phyloP scores from a whole-genome alignment of 2,113 vertebrate species.

The Phasianus colchicus region DNA sequence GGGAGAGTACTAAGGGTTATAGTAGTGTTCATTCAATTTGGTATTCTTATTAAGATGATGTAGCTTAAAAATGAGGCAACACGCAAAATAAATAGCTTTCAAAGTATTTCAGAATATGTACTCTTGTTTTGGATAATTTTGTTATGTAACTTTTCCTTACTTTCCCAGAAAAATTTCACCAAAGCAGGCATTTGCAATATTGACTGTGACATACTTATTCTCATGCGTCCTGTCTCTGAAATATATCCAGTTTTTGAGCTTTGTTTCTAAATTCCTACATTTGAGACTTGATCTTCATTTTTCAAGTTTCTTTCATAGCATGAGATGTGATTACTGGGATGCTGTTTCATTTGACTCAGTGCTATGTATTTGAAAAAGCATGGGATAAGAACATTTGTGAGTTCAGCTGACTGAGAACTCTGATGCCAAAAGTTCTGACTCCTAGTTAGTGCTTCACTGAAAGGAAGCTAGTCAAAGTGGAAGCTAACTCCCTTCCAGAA shows the following conservation, averaged over 20 bases:
- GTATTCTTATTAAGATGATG: background rate
- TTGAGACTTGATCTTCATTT: background rate
- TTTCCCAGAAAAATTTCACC: background rate
- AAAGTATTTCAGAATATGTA: background rate
- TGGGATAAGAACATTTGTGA: background rate
- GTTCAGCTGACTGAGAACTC: background rate
- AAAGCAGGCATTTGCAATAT: background rate
- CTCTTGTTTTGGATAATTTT: background rate
- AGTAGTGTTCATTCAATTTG: background rate
- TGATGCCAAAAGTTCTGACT: background rate
- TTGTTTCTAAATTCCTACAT: background rate
- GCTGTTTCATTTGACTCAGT: background rate
- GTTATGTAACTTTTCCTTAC: background rate
- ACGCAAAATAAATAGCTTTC: background rate
- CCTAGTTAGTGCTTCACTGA: background rate
- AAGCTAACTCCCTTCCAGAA: background rate
- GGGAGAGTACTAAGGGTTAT: background rate
- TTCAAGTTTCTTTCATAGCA: background rate
- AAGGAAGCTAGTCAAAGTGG: background rate
- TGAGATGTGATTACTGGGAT: background rate
- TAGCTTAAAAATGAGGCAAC: background rate
- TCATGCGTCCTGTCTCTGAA: background rate
- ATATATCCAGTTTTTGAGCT: background rate
- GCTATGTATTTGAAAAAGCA: background rate
- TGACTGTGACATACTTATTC: background rate